These are phyloP conservation scores for Sebastes cheni DNA, from an alignment of 2,797 vertebrate species.

Conservation along the genomic window DNA sequence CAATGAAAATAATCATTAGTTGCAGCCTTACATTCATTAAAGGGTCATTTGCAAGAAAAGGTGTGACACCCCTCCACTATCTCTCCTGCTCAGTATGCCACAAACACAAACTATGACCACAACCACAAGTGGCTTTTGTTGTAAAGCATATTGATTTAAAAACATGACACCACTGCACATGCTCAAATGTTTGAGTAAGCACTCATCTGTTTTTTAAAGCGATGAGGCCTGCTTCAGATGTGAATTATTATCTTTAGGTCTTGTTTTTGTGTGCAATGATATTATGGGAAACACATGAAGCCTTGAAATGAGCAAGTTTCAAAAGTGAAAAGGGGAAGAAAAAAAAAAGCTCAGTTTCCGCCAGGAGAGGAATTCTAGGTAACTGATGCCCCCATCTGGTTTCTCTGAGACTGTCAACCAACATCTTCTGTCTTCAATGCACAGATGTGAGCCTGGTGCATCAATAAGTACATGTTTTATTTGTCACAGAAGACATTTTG, in stretches of 20 bases:
- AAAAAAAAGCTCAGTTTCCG: background rate
- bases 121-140: background rate
- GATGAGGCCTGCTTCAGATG: background rate
- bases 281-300: background rate
- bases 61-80: background rate
- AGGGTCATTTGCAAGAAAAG: background rate
- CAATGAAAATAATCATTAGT: too few species aligned
- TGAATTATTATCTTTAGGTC: background rate
- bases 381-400: conserved; percentile 79
- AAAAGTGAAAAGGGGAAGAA: background rate
- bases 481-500: background rate
- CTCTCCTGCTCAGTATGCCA: background rate
- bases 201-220: background rate
- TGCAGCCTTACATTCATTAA: background rate
- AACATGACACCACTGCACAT: background rate
- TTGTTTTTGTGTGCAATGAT: background rate
- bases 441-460: background rate
- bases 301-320: conserved; percentile 13
- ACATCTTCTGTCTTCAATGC: background rate
- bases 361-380: conserved; percentile 26
- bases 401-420: conserved; percentile 34
- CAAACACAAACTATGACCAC: background rate
- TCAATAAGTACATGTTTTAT: background rate
- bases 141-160: background rate
- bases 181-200: background rate